These are phyloP conservation scores for Batillaria attramentaria DNA, from an alignment of 1,140 invertebrate species.

Conservation along the genomic window DNA sequence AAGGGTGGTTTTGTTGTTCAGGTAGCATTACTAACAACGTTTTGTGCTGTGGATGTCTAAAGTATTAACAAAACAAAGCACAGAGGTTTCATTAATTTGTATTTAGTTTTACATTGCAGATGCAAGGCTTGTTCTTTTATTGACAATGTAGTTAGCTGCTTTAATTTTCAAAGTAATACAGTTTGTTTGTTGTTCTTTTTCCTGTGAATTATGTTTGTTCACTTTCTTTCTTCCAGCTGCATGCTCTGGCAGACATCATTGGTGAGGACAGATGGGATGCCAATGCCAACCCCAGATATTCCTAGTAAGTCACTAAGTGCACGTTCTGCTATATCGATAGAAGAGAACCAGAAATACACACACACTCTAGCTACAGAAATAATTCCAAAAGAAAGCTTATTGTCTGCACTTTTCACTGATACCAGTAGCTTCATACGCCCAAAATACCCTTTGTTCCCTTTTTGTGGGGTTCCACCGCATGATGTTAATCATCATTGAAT, in stretches of 20 bases:
- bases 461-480: too few relatives aligned
- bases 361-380: too few relatives aligned
- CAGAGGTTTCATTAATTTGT: too few relatives aligned
- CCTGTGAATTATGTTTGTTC: constrained; percentile 17
- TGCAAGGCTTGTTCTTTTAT: too few relatives aligned
- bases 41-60: too few relatives aligned
- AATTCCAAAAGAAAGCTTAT: too few relatives aligned
- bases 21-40: too few relatives aligned
- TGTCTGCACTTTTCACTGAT: too few relatives aligned
- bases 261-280: constrained; percentile 61
- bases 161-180: background rate
- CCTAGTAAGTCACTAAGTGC: constrained; percentile 46
- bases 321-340: background rate
- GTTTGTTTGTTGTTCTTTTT: background rate
- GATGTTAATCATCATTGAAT: background rate
- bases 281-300: constrained; percentile 39
- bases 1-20: too few relatives aligned
- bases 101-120: too few relatives aligned
- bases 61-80: too few relatives aligned
- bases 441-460: background rate
- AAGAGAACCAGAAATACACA: background rate
- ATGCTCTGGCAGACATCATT: constrained; percentile 60
- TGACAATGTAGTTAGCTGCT: background rate
- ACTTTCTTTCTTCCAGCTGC: constrained; percentile 51
- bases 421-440: too few relatives aligned